These are phyloP conservation scores for Eleginops maclovinus DNA, from an alignment of 2,113 vertebrate species.

Conservation along the genomic window DNA sequence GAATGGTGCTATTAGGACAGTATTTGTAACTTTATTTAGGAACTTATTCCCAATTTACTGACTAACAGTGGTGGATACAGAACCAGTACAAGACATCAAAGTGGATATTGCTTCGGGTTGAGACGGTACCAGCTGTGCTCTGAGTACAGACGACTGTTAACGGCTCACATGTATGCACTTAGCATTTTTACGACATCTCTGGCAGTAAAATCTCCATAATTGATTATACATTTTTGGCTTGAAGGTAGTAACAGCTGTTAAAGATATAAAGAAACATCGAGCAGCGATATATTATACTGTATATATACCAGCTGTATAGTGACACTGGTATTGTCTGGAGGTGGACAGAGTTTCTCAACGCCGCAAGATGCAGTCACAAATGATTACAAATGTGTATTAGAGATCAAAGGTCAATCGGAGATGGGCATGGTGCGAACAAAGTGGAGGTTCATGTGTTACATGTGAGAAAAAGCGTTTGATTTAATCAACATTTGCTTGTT, in stretches of 20 bases:
- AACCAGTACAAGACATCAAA: slow-evolving; percentile 23
- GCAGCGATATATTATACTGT: neutral
- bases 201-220: slow-evolving; percentile 70
- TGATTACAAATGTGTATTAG: no score
- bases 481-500: no score
- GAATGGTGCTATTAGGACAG: neutral
- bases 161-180: slow-evolving; percentile 64
- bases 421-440: no score
- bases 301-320: no score
- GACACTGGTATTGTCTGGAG: no score
- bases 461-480: no score
- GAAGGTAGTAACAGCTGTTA: slow-evolving; percentile 60
- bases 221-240: slow-evolving; percentile 72
- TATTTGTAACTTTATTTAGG: neutral
- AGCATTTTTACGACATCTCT: slow-evolving; percentile 66
- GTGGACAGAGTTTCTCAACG: no score
- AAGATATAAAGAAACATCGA: slow-evolving; percentile 41
- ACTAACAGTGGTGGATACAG: neutral
- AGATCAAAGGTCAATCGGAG: no score
- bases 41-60: neutral
- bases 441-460: no score
- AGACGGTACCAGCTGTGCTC: slow-evolving; percentile 39
- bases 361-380: no score
- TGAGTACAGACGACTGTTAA: slow-evolving; percentile 56
- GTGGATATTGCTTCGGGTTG: slow-evolving; percentile 35